Percentiles rank a stretch among this genome's conserved stretches.
Conservation (phyloP, 2,888 invertebrate species). For the Cantharis flavilabris region DNA sequence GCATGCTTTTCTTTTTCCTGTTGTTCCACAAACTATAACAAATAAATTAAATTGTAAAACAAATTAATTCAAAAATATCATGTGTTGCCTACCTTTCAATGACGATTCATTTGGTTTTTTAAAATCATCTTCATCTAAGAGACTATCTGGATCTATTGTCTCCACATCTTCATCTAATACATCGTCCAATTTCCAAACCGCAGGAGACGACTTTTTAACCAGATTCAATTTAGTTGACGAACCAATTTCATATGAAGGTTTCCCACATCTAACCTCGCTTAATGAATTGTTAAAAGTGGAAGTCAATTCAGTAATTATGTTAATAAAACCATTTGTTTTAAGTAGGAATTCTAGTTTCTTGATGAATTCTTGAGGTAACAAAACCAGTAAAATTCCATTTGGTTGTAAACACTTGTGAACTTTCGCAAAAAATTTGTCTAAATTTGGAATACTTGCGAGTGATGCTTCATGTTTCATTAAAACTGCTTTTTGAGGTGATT, state of each 20-base stretch:
- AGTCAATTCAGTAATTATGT: constrained; percentile 33
- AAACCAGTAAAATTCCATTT: background rate
- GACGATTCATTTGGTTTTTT: constrained; percentile 84
- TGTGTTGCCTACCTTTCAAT: constrained; percentile 69
- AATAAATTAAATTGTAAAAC: background rate
- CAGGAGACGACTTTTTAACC: constrained; percentile 50
- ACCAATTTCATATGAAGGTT: constrained; percentile 75
- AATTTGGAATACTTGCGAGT: background rate
- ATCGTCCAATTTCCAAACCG: constrained; percentile 72
- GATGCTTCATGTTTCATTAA: background rate
- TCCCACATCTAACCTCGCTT: constrained; percentile 58
- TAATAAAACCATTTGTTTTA: constrained; percentile 48
- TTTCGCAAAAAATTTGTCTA: background rate
- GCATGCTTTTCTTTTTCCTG: constrained; percentile 93
- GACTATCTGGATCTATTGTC: constrained; percentile 82
- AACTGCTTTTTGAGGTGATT: background rate
- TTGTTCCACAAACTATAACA: constrained; percentile 76
- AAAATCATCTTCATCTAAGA: constrained; percentile 89
- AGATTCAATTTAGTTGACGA: constrained; percentile 63
- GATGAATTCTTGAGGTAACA: background rate
- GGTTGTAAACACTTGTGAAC: background rate
- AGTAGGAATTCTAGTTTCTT: constrained; percentile 43
- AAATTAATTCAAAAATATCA: background rate
- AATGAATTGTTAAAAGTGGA: constrained; percentile 26
- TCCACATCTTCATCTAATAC: constrained; percentile 76